Conservation (phyloP, 2,797 vertebrate genomes). For the Catostomus latipinnis region DNA sequence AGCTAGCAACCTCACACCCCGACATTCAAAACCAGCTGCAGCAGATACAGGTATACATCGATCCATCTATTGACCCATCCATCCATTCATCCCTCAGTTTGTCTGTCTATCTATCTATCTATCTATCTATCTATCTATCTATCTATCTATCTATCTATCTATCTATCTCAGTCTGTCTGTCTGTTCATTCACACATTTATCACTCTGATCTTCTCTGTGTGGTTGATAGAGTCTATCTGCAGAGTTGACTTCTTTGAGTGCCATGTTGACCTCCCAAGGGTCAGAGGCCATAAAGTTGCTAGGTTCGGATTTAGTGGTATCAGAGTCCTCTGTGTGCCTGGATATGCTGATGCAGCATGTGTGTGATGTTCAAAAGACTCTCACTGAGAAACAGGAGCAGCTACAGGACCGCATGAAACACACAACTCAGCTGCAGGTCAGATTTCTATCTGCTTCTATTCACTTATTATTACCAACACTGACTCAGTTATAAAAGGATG, state of each 20-base stretch:
- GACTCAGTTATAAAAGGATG: neutral
- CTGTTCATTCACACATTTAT: neutral
- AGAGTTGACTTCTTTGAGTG: conserved; percentile 76
- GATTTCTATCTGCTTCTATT: neutral
- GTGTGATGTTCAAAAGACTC: conserved; percentile 68
- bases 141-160: neutral
- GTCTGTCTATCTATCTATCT: neutral
- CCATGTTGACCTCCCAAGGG: conserved; percentile 76
- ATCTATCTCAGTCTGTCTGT: neutral
- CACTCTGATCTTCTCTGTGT: conserved; percentile 18
- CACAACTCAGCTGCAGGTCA: conserved; percentile 39
- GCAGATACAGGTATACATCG: conserved; percentile 78
- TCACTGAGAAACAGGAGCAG: conserved; percentile 73
- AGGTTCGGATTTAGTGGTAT: conserved; percentile 59
- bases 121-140: neutral
- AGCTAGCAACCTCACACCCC: conserved; percentile 61
- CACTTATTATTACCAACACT: neutral
- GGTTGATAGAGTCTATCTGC: conserved; percentile 78
- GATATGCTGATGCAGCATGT: conserved; percentile 73
- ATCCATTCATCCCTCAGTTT: neutral
- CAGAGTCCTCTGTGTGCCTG: conserved; percentile 76
- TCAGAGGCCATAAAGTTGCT: conserved; percentile 74
- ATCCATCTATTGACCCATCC: neutral
- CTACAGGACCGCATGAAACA: conserved; percentile 78
- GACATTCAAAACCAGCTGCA: conserved; percentile 70